Evolutionary conservation across 2,888 invertebrate genomes (phyloP), one percentile per base, ranked within the genome.

Genomic region (Acanthococcus lagerstroemiae): DNA sequence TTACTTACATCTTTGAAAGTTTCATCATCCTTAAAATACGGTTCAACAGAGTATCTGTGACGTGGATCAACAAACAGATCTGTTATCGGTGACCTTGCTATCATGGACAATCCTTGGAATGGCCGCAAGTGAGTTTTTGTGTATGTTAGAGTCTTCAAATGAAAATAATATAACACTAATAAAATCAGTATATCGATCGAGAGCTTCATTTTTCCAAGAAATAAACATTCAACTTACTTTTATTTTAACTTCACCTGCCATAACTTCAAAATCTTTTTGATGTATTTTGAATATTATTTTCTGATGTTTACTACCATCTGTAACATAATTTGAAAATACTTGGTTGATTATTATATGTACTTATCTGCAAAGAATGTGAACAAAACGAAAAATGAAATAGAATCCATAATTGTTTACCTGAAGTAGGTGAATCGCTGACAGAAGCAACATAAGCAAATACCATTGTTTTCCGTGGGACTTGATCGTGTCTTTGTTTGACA

Each of bases 381-480:
- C n/a, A n/a, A n/a, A n/a, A n/a, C n/a, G n/a, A n/a, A n/a, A n/a
- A n/a, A n/a, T n/a, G n/a, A n/a, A n/a, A n/a, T n/a, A n/a, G n/a
- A n/a, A n/a, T n/a, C n/a, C n/a, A n/a, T n/a, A n/a, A n/a, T n/a
- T n/a, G n/a, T n/a, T n/a, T n/a, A n/a, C n/a, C n/a, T n/a, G n/a
- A n/a, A n/a, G n/a, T n/a, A n/a, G n/a, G n/a, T n/a, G n/a, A n/a
- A n/a, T n/a, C n/a, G n/a, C n/a, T n/a, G n/a, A 37, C 37, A 9
- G 37, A 37, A 22, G 52, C 52, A 52, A 52, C 52, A 24, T 52
- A 52, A 1, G 21, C 52, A 52, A 52, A 52, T 22, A 24, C 52
- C 52, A 52, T 52, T 6, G 52, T 52, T 22, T 22, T 52, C 5
- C 6, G 19, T 15, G 22, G 19, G 15, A 15, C 22, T 9, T 22